Evolutionary conservation across 2,797 vertebrate genomes (phyloP).

Genomic region (Lindbergichthys nudifrons): DNA sequence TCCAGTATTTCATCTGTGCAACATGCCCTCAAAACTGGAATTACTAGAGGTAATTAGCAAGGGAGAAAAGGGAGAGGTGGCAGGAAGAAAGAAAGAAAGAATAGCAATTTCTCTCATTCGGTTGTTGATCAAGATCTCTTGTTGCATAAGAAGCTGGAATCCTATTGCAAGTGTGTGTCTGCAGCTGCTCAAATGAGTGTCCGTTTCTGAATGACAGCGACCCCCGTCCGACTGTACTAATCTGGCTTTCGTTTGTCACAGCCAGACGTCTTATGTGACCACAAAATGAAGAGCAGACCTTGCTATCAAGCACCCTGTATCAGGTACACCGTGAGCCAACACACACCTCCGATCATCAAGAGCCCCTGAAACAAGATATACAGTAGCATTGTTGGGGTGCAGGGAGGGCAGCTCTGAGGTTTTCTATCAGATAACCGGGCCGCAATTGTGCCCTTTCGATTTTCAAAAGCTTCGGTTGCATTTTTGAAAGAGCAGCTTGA

Average conservation of each 20-base stretch:
- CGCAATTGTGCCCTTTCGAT: constrained; percentile 62
- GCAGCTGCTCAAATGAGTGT: constrained; percentile 5
- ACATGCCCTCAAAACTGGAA: not conserved
- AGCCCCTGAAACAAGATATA: constrained; percentile 80
- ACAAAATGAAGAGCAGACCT: constrained; percentile 54
- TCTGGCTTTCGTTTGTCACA: constrained; percentile 25
- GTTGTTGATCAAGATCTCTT: constrained; percentile 16
- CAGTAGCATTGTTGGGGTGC: constrained; percentile 72
- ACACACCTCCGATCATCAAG: constrained; percentile 55
- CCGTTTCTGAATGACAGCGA: constrained; percentile 44
- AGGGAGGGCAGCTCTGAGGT: constrained; percentile 66
- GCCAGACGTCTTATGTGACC: constrained; percentile 67
- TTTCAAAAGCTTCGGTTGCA: constrained; percentile 79
- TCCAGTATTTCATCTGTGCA: constrained; percentile 18
- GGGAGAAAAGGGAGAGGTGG: not conserved
- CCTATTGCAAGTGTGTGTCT: constrained; percentile 10
- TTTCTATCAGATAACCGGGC: constrained; percentile 80
- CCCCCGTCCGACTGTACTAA: constrained; percentile 23
- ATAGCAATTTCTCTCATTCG: constrained; percentile 5
- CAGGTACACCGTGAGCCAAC: constrained; percentile 72
- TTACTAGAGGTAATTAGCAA: not conserved
- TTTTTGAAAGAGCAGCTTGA: constrained; percentile 74
- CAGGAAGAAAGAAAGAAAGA: not conserved
- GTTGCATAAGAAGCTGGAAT: constrained; percentile 11
- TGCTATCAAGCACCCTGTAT: constrained; percentile 74